Evolutionary conservation across 2,888 invertebrate genomes (phyloP).

Genomic region (Apodemia mormo): DNA sequence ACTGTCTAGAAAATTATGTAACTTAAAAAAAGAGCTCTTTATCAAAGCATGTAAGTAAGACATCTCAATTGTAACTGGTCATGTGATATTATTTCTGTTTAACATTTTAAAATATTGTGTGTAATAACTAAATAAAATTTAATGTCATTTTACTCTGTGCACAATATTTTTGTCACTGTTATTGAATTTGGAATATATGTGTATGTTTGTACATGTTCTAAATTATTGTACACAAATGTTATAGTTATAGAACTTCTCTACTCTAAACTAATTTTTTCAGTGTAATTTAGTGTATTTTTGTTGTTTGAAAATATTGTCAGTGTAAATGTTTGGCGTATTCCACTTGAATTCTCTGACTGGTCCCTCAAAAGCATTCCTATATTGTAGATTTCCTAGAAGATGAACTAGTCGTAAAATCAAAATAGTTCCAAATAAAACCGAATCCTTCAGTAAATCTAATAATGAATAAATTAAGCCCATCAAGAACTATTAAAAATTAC

Average conservation of each 20-base stretch:
- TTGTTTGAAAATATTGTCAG: constrained; percentile 7
- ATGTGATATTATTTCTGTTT: background rate
- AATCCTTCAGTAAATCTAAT: too few relatives aligned
- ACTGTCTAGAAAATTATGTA: too few relatives aligned
- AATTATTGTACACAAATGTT: constrained; percentile 17
- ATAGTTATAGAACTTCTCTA: constrained; percentile 2
- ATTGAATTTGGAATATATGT: background rate
- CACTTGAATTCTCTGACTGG: background rate
- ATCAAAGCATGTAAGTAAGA: background rate
- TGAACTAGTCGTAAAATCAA: too few relatives aligned
- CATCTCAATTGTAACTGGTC: background rate
- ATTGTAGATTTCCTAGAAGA: background rate
- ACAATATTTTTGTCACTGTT: background rate
- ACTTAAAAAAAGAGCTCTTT: too few relatives aligned
- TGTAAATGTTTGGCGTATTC: constrained; percentile 4
- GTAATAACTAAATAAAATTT: background rate
- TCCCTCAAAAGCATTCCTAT: background rate
- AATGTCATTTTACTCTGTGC: background rate
- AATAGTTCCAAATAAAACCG: too few relatives aligned
- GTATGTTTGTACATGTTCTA: constrained; percentile 9
- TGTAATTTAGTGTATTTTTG: constrained; percentile 12
- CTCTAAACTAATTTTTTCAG: background rate
- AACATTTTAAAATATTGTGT: background rate
- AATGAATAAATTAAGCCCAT: too few relatives aligned
- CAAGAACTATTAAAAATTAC: too few relatives aligned